Base-by-base conservation (phyloP, 2,888 invertebrate species). In the Pomacea canaliculata region DNA sequence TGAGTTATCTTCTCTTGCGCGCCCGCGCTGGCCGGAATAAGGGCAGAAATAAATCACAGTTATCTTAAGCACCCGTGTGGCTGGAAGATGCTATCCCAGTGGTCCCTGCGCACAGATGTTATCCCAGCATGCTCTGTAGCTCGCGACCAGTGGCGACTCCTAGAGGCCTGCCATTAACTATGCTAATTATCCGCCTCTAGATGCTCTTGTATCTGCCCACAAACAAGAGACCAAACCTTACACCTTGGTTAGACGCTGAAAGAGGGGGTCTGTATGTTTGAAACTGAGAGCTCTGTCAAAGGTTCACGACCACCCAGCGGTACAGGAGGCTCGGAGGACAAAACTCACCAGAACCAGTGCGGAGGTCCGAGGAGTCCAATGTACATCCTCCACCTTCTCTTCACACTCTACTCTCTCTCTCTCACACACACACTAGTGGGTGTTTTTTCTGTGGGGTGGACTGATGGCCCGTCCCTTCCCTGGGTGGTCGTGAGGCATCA, bases 11-110 rank as follows among this genome's bases (percentile, higher is more conserved):
- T 23, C 72, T 56, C 72, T 7, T 48, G 48, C 49, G 23, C 49
- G 66, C 51, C 72, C 72, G 51, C 72, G 48, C 62, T 51, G 65
- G 51, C 65, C 72, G 27, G 37, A 18, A 49, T 49, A 72, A 65
- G 63, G 63, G 63, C 51, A 48, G 51, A 49, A 72, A 72, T 72
- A 72, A 72, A 72, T 66, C 72, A 72, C 72, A 23, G 63, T 65
- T 72, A 66, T 72, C 66, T 62, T 65, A 65, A 72, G 62, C 66
- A 49, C 63, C 65, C 72, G 65, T 65, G 65, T 49, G 65, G 27
- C 48, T 16, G 62, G 18, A 46, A 10, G n/a, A 46, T 46, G 46
- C 71, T 63, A 37, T 71, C 71, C 63, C 71, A 12, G n/a, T 5
- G 49, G 69, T 49, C 69, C 49, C 51, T 46, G 69, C 56, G 70